Evolutionary conservation across 2,797 vertebrate species (phyloP).

Genomic region (Fringilla coelebs): DNA sequence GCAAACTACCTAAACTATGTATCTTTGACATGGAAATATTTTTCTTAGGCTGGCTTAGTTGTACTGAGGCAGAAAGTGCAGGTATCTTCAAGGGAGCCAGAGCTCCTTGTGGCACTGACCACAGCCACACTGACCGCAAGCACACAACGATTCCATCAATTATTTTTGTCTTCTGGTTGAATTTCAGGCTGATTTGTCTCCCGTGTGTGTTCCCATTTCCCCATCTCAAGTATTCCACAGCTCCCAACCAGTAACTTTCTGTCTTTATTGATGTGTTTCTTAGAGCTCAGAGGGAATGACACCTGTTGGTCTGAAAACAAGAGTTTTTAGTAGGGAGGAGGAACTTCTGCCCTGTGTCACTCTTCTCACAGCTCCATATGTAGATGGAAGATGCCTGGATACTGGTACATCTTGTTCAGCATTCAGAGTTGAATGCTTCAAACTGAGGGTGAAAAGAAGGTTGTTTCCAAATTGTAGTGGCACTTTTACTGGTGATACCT

Average conservation of each 20-base stretch:
- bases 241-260: neutral
- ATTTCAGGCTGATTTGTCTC: neutral
- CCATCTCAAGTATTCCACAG: neutral
- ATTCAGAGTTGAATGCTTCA: neutral
- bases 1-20: neutral
- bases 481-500: neutral
- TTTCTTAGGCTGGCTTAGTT: neutral
- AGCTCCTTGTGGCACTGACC: neutral
- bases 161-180: neutral
- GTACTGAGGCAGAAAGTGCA: neutral
- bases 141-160: neutral
- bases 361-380: accelerated
- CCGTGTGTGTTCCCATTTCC: neutral
- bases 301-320: neutral
- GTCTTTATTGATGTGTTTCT: neutral
- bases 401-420: neutral
- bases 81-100: neutral
- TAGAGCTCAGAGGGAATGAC: neutral
- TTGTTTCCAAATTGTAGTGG: neutral
- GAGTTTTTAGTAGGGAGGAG: neutral
- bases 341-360: neutral
- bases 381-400: neutral
- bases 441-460: neutral
- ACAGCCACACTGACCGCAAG: neutral
- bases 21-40: neutral